Percentiles rank a stretch among this genome's conserved stretches.
Evolutionary conservation across 2,113 vertebrate species (phyloP).

Genomic region (Aphelocoma coerulescens): DNA sequence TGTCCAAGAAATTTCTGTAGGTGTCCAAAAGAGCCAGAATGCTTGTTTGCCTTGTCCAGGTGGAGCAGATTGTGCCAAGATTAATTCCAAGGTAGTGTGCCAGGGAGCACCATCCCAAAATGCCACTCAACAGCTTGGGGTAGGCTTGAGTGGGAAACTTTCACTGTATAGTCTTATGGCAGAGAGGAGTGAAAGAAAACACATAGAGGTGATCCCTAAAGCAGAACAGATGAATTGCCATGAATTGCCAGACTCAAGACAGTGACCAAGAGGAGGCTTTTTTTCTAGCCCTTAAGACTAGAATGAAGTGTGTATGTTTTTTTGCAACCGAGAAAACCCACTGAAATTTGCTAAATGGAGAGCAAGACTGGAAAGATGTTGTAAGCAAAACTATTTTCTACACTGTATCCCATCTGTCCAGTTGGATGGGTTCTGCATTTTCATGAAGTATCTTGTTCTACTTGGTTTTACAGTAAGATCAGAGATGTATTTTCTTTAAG

Average conservation of each 20-base stretch:
- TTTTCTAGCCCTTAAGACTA: not conserved
- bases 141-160: not conserved
- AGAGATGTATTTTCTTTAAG: not conserved
- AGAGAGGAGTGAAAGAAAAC: not conserved
- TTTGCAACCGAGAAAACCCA: not conserved
- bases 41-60: not conserved
- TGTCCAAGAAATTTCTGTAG: not conserved
- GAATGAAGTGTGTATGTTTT: fast-evolving
- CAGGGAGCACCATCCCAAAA: not conserved
- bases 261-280: not conserved
- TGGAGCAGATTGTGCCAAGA: not conserved
- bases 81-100: not conserved
- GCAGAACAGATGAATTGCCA: not conserved
- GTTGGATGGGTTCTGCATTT: not conserved
- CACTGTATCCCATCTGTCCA: not conserved
- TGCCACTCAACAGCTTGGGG: not conserved
- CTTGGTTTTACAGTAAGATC: not conserved
- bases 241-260: not conserved
- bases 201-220: not conserved
- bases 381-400: not conserved
- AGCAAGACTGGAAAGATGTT: not conserved
- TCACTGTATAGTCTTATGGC: not conserved
- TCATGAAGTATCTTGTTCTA: not conserved
- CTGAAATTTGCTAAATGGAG: not conserved
- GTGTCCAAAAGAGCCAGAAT: not conserved